phyloP scores from a whole-genome alignment of 2,113 vertebrate species.

The Mesoclemmys tuberculata region DNA sequence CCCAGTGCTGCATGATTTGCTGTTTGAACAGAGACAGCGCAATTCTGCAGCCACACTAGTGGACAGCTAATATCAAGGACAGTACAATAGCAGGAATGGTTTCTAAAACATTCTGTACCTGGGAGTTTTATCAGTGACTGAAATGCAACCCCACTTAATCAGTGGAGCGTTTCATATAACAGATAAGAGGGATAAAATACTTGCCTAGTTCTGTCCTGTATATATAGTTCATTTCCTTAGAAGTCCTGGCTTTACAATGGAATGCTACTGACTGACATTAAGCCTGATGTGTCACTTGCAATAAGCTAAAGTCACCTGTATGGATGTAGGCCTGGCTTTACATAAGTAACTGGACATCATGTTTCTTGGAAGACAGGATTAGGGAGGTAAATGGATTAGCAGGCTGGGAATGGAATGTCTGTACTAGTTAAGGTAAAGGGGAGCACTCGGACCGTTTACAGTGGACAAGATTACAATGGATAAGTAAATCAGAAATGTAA shows the following conservation, averaged over 20 bases:
- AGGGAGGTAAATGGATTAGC: not conserved
- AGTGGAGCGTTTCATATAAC: not conserved
- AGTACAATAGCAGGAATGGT: not conserved
- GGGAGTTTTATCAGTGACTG: not conserved
- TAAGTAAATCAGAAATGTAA: no score
- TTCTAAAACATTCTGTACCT: not conserved
- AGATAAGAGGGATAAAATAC: not conserved
- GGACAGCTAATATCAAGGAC: not conserved
- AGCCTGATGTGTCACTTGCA: not conserved
- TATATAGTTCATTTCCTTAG: not conserved
- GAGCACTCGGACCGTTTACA: not conserved
- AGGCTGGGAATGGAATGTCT: not conserved
- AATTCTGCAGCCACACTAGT: not conserved
- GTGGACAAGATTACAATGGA: not conserved
- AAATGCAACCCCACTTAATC: not conserved
- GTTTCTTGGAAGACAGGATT: not conserved
- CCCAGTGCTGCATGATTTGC: not conserved
- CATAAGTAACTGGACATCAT: not conserved
- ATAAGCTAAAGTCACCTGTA: not conserved
- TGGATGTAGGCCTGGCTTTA: not conserved
- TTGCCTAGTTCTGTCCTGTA: not conserved
- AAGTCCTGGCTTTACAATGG: not conserved
- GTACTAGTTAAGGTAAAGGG: not conserved
- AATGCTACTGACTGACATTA: not conserved
- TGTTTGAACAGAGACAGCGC: not conserved